These are phyloP conservation scores for Epinephelus fuscoguttatus DNA, from an alignment of 2,113 vertebrate species.

Conservation along the genomic window DNA sequence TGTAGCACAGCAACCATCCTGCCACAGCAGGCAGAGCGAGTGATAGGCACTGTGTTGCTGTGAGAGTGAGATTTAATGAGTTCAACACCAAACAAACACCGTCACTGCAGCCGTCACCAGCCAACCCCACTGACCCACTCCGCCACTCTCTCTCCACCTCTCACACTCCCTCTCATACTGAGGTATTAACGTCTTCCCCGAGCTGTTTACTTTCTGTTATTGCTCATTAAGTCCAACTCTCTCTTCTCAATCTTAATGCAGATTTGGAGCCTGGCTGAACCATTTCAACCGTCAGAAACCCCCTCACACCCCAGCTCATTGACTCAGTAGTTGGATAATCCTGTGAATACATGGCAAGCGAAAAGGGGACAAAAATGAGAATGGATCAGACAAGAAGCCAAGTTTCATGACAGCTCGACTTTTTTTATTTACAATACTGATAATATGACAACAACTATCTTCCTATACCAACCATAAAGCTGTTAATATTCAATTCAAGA, in stretches of 20 bases:
- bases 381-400: slow-evolving; percentile 14
- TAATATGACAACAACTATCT: neutral
- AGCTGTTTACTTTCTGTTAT: slow-evolving; percentile 35
- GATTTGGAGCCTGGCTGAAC: slow-evolving; percentile 19
- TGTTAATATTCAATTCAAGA: neutral
- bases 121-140: slow-evolving; percentile 47
- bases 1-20: slow-evolving; percentile 53
- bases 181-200: neutral
- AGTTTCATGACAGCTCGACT: slow-evolving; percentile 18
- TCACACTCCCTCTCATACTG: neutral
- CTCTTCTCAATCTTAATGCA: slow-evolving; percentile 26
- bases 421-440: neutral
- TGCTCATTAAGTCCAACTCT: slow-evolving; percentile 30
- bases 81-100: slow-evolving; percentile 58
- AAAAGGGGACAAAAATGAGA: slow-evolving; percentile 30
- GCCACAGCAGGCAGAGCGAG: slow-evolving; percentile 37
- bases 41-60: slow-evolving; percentile 49
- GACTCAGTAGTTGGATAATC: slow-evolving; percentile 19
- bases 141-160: neutral
- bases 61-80: slow-evolving; percentile 66
- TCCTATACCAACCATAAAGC: too few relatives aligned
- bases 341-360: slow-evolving; percentile 25
- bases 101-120: slow-evolving; percentile 36
- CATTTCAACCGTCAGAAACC: slow-evolving; percentile 1
- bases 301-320: slow-evolving; percentile 2